A percentile compares a stretch with the other conserved stretches of the same genome.
Conservation (phyloP, 1,140 invertebrate genomes). For the Sitophilus oryzae region DNA sequence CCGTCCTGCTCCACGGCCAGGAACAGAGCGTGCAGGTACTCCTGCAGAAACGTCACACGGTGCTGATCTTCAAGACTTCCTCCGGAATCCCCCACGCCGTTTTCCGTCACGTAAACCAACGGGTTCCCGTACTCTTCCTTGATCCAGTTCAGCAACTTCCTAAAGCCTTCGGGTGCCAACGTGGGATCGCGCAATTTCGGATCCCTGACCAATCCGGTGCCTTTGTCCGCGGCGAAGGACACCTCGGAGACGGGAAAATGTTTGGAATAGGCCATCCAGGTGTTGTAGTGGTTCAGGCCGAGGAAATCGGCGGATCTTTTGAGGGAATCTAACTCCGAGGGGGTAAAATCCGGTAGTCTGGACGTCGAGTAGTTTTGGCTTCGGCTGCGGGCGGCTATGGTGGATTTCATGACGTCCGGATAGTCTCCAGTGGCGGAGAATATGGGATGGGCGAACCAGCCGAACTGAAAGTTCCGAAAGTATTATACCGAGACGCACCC, state of each 20-base stretch:
- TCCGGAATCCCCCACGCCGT: constrained; percentile 48
- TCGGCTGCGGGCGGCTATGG: constrained; percentile 48
- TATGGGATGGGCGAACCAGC: constrained; percentile 57
- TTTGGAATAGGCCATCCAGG: constrained; percentile 12
- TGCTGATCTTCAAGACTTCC: constrained; percentile 46
- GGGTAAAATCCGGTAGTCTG: constrained; percentile 55
- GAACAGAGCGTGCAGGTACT: background rate
- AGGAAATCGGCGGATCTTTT: constrained; percentile 50
- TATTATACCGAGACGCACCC: background rate
- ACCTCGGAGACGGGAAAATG: constrained; percentile 10
- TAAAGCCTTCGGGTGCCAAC: constrained; percentile 62
- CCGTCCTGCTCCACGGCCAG: background rate
- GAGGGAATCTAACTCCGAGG: constrained; percentile 39
- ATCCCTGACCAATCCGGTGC: constrained; percentile 4
- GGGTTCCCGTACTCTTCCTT: constrained; percentile 52
- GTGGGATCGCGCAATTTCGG: constrained; percentile 19
- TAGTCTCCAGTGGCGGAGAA: constrained; percentile 47
- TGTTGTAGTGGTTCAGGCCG: constrained; percentile 46
- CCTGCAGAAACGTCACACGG: constrained; percentile 40
- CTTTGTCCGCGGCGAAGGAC: constrained; percentile 22
- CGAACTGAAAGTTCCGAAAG: constrained; percentile 42
- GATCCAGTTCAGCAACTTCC: constrained; percentile 63
- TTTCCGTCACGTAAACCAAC: constrained; percentile 55
- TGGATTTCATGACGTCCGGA: constrained; percentile 49
- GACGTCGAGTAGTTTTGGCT: constrained; percentile 49